phyloP scores from a whole-genome alignment of 2,797 vertebrate species.

The Cirrhinus mrigala region DNA sequence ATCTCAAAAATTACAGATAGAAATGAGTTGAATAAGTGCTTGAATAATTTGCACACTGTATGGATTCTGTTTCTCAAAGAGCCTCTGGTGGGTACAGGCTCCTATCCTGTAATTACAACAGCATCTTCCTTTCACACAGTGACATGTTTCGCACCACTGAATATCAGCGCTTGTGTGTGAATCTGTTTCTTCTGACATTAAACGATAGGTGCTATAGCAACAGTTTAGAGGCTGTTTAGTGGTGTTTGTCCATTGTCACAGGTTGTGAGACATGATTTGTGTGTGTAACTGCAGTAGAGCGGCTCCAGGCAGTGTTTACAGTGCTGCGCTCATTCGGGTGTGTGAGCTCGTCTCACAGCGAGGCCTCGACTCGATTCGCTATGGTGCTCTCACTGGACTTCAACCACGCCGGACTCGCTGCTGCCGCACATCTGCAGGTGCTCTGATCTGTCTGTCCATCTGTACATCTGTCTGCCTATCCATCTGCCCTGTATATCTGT shows the following conservation, averaged over 20 bases:
- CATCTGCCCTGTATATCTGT: too few relatives aligned
- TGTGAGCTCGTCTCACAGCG: constrained; percentile 78
- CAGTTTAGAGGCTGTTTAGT: neutral
- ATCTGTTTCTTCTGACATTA: neutral
- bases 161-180: constrained; percentile 15
- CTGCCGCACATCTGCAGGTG: constrained; percentile 92
- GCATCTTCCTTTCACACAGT: neutral
- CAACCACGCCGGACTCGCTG: constrained; percentile 83
- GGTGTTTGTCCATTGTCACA: neutral
- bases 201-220: neutral
- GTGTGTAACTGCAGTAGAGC: constrained; percentile 80
- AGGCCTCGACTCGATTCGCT: constrained; percentile 86
- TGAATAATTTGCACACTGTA: neutral
- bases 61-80: neutral
- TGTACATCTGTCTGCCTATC: neutral
- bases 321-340: constrained; percentile 89
- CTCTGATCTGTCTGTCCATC: neutral
- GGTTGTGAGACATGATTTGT: neutral
- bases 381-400: constrained; percentile 92
- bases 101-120: constrained; percentile 8
- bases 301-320: constrained; percentile 89
- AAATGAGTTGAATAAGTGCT: neutral
- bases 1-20: neutral
- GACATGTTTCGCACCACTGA: neutral
- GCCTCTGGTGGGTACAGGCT: neutral